phyloP scores from a whole-genome alignment of 2,113 vertebrate genomes.

The Hypanus sabinus region DNA sequence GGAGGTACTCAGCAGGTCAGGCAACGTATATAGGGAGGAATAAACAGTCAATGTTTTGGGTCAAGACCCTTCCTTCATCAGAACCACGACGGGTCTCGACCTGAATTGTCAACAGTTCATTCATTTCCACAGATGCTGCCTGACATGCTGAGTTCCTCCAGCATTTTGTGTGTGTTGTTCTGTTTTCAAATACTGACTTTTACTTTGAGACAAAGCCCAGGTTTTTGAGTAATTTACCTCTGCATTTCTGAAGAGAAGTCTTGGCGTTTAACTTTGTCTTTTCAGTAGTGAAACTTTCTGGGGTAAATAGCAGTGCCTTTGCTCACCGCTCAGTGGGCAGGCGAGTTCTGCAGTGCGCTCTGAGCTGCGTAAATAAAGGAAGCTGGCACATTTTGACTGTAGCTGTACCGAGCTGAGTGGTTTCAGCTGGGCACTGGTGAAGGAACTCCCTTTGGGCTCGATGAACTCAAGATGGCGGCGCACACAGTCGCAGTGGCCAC shows the following conservation, averaged over 20 bases:
- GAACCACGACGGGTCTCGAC: too few species aligned
- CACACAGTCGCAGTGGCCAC: too few species aligned
- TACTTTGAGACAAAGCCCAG: not conserved
- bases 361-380: not conserved
- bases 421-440: not conserved
- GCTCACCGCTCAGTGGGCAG: not conserved
- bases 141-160: too few species aligned
- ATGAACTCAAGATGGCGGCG: not conserved
- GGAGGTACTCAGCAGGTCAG: too few species aligned
- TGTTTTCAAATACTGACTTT: not conserved
- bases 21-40: too few species aligned
- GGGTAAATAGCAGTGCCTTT: not conserved
- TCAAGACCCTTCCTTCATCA: too few species aligned
- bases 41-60: too few species aligned
- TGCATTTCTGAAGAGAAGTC: not conserved
- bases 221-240: not conserved
- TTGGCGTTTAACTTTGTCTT: slow-evolving; percentile 24
- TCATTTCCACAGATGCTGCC: too few species aligned
- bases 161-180: not conserved
- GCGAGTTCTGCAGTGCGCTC: not conserved
- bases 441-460: not conserved
- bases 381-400: not conserved
- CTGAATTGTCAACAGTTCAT: too few species aligned
- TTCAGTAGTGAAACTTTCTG: not conserved
- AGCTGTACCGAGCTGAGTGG: not conserved